phyloP scores from a whole-genome alignment of 2,113 vertebrate genomes.

The Peromyscus californicus region DNA sequence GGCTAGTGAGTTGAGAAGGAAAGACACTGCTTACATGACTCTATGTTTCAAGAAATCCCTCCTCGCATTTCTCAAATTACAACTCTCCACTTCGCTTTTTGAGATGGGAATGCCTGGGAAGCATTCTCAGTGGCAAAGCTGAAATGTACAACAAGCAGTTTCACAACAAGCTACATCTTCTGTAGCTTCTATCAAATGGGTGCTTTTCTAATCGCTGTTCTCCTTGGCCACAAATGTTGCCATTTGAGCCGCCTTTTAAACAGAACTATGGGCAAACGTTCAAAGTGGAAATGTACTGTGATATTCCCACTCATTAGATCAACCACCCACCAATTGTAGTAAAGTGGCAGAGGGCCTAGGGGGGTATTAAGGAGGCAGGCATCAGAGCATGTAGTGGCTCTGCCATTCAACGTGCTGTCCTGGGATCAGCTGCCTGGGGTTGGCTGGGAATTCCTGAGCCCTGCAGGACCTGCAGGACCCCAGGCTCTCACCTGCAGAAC shows the following conservation, averaged over 20 bases:
- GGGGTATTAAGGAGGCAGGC: background rate
- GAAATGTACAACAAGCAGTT: slow-evolving; percentile 67
- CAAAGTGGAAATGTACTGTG: slow-evolving; percentile 12
- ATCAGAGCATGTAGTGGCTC: background rate
- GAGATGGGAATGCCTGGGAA: slow-evolving; percentile 16
- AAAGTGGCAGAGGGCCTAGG: background rate
- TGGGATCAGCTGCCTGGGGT: background rate
- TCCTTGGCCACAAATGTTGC: slow-evolving; percentile 13
- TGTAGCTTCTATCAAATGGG: background rate
- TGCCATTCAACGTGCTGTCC: background rate
- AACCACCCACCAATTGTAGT: background rate
- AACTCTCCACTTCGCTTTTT: slow-evolving; percentile 11
- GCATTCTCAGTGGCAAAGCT: background rate
- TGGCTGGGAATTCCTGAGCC: background rate
- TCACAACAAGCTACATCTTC: slow-evolving; percentile 32
- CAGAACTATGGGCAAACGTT: background rate
- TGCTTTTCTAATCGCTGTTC: background rate
- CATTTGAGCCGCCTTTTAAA: slow-evolving; percentile 49
- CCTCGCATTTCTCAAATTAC: background rate
- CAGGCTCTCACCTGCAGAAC: background rate
- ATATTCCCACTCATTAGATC: slow-evolving; percentile 32
- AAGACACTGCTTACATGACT: background rate
- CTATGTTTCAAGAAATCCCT: slow-evolving; percentile 29
- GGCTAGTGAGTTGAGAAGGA: background rate
- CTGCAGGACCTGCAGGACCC: no score